Conservation (phyloP, 2,888 invertebrate species). For the Euclidia mi region DNA sequence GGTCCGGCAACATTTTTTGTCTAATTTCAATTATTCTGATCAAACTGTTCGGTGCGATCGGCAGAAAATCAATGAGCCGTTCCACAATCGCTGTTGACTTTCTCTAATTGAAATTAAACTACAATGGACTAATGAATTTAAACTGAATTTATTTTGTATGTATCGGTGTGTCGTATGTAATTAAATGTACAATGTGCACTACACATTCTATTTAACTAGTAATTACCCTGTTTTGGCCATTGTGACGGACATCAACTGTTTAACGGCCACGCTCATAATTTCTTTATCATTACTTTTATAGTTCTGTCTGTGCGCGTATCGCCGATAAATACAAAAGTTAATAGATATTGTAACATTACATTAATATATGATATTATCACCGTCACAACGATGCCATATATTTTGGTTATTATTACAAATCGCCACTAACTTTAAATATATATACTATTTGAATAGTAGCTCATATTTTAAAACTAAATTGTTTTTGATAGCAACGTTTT, state of each 20-base stretch:
- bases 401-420: conserved; percentile 26
- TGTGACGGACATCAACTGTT: conserved; percentile 50
- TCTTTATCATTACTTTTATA: conserved; percentile 64
- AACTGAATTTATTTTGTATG: conserved; percentile 57
- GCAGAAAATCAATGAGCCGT: conserved; percentile 70
- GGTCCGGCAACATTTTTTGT: conserved; percentile 6
- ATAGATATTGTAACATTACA: conserved; percentile 60
- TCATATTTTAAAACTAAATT: too few species aligned
- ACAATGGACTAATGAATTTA: conserved; percentile 73
- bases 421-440: conserved; percentile 49
- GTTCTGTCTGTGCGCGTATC: conserved; percentile 64
- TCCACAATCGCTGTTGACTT: conserved; percentile 73
- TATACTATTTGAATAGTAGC: too few species aligned
- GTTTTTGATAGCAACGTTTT: too few species aligned
- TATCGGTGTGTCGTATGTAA: conserved; percentile 25
- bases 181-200: conserved; percentile 21
- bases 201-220: conserved; percentile 21
- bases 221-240: conserved; percentile 65
- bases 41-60: conserved; percentile 53
- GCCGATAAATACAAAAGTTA: conserved; percentile 66
- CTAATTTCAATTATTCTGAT: conserved; percentile 44
- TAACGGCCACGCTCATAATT: conserved; percentile 54
- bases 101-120: conserved; percentile 83
- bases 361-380: conserved; percentile 53
- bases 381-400: conserved; percentile 39